Evolutionary conservation across 2,113 vertebrate genomes (phyloP).

Genomic region (Pachypanchax playfairii): DNA sequence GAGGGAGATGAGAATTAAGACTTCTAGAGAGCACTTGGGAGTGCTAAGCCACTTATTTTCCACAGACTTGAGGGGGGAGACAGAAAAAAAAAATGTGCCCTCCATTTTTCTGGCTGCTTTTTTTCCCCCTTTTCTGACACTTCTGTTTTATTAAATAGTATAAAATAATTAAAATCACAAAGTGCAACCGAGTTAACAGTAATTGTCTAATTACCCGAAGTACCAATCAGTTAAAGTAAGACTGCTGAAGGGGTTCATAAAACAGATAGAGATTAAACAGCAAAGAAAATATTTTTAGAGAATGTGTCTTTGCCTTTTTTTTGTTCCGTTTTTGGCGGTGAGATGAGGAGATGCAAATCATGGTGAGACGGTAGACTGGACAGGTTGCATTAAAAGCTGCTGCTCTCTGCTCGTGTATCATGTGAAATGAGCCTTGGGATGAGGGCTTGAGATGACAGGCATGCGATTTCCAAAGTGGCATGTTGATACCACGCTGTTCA

Average conservation of each 20-base stretch:
- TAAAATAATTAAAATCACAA: conserved; percentile 37
- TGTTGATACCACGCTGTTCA: conserved; percentile 57
- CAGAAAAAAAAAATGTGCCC: conserved; percentile 16
- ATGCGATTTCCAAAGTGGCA: conserved; percentile 58
- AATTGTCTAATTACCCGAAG: background rate
- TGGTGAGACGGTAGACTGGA: conserved; percentile 9
- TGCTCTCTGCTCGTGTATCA: conserved; percentile 28
- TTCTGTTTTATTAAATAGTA: conserved; percentile 45
- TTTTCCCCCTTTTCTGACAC: conserved; percentile 1
- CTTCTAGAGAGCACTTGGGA: conserved; percentile 33
- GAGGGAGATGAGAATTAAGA: conserved; percentile 46
- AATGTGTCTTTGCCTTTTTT: background rate
- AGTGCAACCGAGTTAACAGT: conserved; percentile 2
- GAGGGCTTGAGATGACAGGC: conserved; percentile 58
- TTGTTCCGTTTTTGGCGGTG: background rate
- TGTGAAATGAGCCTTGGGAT: conserved; percentile 61
- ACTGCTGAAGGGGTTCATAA: background rate
- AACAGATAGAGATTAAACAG: background rate
- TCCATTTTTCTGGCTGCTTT: conserved; percentile 24
- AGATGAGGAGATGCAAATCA: conserved; percentile 27
- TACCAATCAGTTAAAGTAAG: background rate
- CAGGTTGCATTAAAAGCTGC: conserved; percentile 43
- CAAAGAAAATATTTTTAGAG: background rate
- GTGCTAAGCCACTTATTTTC: conserved; percentile 50
- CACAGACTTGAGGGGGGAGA: conserved; percentile 14